Percentiles rank a stretch among this genome's conserved stretches.
These are phyloP conservation scores for Diarsia rubi DNA, from an alignment of 2,888 invertebrate genomes.

Conservation along the genomic window DNA sequence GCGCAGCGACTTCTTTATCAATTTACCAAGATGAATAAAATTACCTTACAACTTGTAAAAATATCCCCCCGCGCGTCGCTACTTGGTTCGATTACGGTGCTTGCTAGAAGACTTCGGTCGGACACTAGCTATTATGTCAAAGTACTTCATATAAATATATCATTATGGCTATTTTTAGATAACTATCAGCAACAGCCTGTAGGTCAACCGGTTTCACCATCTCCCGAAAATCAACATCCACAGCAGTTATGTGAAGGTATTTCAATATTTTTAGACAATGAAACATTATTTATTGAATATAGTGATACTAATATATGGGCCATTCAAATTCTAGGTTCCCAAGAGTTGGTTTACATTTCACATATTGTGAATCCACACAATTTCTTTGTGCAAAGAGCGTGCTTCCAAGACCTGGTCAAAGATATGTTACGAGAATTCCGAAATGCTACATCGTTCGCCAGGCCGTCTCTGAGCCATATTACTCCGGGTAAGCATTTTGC, in stretches of 20 bases:
- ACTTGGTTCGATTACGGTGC: neutral
- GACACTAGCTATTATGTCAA: neutral
- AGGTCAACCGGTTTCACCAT: slow-evolving; percentile 76
- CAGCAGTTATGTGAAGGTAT: slow-evolving; percentile 82
- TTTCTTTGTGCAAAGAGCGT: slow-evolving; percentile 91
- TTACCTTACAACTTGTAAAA: neutral
- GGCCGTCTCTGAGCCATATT: slow-evolving; percentile 77
- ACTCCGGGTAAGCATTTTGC: slow-evolving; percentile 75
- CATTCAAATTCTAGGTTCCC: slow-evolving; percentile 78
- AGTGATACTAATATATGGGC: neutral
- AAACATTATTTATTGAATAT: neutral
- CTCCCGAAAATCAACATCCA: slow-evolving; percentile 76
- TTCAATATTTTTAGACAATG: neutral
- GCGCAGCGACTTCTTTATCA: too few species aligned
- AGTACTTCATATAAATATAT: neutral
- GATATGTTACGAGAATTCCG: slow-evolving; percentile 83
- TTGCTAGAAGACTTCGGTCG: neutral
- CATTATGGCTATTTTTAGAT: slow-evolving; percentile 64
- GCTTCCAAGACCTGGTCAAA: slow-evolving; percentile 80
- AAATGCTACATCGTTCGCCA: slow-evolving; percentile 78
- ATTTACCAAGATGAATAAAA: neutral
- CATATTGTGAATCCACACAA: slow-evolving; percentile 91
- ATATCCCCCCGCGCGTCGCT: neutral
- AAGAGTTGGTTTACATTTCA: slow-evolving; percentile 89
- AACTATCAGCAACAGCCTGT: slow-evolving; percentile 71